Evolutionary conservation across 2,113 vertebrate species (phyloP).

Genomic region (Myanophis thanlyinensis): DNA sequence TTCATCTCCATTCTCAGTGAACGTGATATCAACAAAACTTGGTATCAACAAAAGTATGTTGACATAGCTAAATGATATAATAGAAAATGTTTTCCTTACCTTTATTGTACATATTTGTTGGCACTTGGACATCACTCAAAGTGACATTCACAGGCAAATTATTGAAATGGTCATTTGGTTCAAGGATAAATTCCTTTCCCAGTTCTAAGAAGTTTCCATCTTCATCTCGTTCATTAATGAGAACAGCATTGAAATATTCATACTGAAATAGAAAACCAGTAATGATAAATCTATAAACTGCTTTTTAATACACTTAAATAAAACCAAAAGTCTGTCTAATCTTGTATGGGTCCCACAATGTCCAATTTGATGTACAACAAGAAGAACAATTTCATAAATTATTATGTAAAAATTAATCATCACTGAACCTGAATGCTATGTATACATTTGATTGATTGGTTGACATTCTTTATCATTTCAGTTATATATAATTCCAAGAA

Average conservation of each 20-base stretch:
- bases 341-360: not conserved
- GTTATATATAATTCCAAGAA: not conserved
- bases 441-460: not conserved
- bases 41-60: not conserved
- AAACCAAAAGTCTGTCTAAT: not conserved
- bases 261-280: constrained; percentile 79
- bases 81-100: constrained; percentile 64
- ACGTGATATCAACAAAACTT: not conserved
- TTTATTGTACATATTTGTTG: constrained; percentile 99
- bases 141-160: constrained; percentile 97
- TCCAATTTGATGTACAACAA: not conserved
- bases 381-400: not conserved
- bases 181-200: constrained; percentile 92
- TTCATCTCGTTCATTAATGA: constrained; percentile 94
- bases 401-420: not conserved
- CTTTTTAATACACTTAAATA: not conserved
- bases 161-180: constrained; percentile 98
- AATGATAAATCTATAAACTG: not conserved
- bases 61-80: not conserved
- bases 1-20: not conserved
- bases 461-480: not conserved
- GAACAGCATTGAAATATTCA: constrained; percentile 97
- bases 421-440: not conserved
- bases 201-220: constrained; percentile 90
- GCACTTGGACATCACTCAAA: constrained; percentile 95